Percentiles rank a stretch among this genome's conserved stretches.
Evolutionary conservation across 2,888 invertebrate species (phyloP).

Genomic region (Parnassius apollo): DNA sequence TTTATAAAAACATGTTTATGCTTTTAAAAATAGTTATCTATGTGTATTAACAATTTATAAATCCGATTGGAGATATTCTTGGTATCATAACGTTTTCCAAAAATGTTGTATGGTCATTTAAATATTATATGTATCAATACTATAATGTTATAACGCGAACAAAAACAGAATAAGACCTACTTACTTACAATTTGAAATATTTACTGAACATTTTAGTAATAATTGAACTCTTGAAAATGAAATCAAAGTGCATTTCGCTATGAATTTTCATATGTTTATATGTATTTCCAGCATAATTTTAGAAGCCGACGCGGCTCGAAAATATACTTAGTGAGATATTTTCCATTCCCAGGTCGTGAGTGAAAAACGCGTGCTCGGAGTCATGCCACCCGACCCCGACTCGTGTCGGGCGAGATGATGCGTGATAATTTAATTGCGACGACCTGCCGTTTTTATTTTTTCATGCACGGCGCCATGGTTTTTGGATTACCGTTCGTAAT

Average conservation of each 20-base stretch:
- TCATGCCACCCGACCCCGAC: conserved; percentile 25
- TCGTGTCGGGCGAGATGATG: conserved; percentile 52
- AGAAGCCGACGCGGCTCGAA: conserved; percentile 3
- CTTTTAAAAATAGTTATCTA: no score
- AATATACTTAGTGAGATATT: conserved; percentile 5
- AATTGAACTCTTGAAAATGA: no score
- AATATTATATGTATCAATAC: no score
- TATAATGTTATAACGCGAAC: no score
- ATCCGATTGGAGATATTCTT: no score
- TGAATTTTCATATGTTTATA: conserved; percentile 1
- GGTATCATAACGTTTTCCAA: no score
- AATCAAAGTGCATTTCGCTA: neutral
- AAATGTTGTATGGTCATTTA: no score
- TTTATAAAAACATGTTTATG: no score
- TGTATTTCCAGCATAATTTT: conserved; percentile 12
- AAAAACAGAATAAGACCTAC: no score
- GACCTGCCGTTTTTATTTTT: conserved; percentile 36
- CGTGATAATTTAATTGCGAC: conserved; percentile 72
- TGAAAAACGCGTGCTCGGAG: conserved; percentile 10
- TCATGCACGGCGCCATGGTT: conserved; percentile 7
- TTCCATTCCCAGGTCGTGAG: conserved; percentile 2
- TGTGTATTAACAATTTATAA: no score
- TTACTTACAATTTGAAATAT: no score
- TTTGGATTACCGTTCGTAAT: conserved; percentile 20
- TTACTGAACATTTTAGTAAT: no score